Percentiles rank a stretch among this genome's conserved stretches.
phyloP scores from a whole-genome alignment of 2,888 invertebrate genomes.

The Zaprionus lineosus region DNA sequence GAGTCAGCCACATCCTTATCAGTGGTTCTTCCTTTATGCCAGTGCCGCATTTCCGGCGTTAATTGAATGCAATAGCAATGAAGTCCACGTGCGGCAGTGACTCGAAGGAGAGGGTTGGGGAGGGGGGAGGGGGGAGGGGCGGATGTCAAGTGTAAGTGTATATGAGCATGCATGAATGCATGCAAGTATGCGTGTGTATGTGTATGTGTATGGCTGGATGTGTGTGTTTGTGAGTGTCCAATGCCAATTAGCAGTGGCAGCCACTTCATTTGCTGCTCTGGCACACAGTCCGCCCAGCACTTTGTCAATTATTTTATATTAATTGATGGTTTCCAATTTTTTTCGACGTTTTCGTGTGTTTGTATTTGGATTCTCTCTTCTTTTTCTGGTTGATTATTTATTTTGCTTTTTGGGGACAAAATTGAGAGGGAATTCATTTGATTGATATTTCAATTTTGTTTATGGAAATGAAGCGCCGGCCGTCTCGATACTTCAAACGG shows the following conservation, averaged over 20 bases:
- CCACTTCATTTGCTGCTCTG: constrained; percentile 25
- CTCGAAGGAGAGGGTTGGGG: not conserved
- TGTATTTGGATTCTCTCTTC: too few species aligned
- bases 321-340: constrained; percentile 39
- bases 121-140: too few species aligned
- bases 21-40: constrained; percentile 34
- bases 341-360: too few species aligned
- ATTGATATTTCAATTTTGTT: constrained; percentile 32
- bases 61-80: constrained; percentile 58
- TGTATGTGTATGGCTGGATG: not conserved
- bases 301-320: constrained; percentile 57
- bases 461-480: not conserved
- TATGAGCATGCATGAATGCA: not conserved
- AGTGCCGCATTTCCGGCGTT: constrained; percentile 63
- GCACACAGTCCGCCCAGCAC: constrained; percentile 26
- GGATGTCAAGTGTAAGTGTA: too few species aligned
- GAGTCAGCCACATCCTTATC: constrained; percentile 62
- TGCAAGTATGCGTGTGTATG: not conserved
- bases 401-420: not conserved
- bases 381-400: not conserved
- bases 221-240: constrained; percentile 12
- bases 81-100: constrained; percentile 29
- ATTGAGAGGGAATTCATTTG: not conserved
- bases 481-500: not conserved
- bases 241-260: constrained; percentile 40